Base-by-base conservation (phyloP, 2,797 vertebrate genomes). In the Melanotaenia maccullochi region DNA sequence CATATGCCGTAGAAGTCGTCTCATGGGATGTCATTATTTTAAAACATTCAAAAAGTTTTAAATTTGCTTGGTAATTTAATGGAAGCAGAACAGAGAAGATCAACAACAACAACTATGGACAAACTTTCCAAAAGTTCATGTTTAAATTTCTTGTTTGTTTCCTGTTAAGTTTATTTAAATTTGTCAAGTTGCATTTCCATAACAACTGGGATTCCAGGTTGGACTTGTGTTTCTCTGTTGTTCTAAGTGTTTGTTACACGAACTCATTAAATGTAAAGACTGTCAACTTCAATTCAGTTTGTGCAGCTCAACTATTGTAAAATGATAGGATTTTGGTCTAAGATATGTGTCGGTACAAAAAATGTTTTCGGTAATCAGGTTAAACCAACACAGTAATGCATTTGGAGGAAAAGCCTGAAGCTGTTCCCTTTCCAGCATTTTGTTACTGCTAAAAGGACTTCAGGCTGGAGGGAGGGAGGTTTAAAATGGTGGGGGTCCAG, bases 391-490 rank as follows among this genome's bases (percentile, higher is more conserved):
- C 9, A 47, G 76, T 79, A 72, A 85, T 83, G 81, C 66, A 71
- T 85, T 63, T 80, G 73, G 84, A 85, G 86, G 85, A 89, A 89
- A 77, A 35, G 88, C 90, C 90, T 47, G 71, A n/a, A 86, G 92
- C 90, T 63, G 24, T 91, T 90, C 89, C 87, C 75, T 85, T 82
- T 73, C 20, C 9, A 88, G 88, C 79, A 3, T 89, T 84, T 77
- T 88, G 86, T 91, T 92, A 89, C 91, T 79, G 67, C 75, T 9
- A 62, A 73, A 76, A 52, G 68, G 78, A 70, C 82, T 56, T 49
- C n/a, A 62, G 58, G 69, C 73, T 75, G 71, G 63, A 60, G 70
- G 68, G 68, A 59, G 71, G 55, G 75, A 65, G 24, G 16, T 68
- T 73, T 59, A 14, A 71, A 74, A 71, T 44, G 55, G 0, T 25